Evolutionary conservation across 1,140 invertebrate genomes (phyloP).

Genomic region (Glomeris maerens): DNA sequence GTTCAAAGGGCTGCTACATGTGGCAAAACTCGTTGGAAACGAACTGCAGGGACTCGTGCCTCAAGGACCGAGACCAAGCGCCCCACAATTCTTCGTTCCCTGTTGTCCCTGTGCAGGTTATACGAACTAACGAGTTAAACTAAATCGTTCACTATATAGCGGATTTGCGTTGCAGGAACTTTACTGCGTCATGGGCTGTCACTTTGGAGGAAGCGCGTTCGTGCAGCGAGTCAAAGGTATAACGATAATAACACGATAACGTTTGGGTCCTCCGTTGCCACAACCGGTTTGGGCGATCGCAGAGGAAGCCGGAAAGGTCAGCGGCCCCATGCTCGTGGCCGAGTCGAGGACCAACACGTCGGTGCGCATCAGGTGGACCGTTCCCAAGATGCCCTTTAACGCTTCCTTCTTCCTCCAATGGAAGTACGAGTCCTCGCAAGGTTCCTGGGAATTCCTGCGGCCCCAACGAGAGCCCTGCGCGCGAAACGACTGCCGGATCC

Average conservation of each 20-base stretch:
- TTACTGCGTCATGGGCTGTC: slow-evolving; percentile 64
- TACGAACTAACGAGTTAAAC: not conserved
- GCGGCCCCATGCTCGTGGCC: slow-evolving; percentile 56
- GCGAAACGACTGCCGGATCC: slow-evolving; percentile 49
- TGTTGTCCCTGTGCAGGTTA: not conserved
- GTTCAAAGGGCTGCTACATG: slow-evolving; percentile 46
- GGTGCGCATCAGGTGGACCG: slow-evolving; percentile 60
- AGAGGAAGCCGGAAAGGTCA: slow-evolving; percentile 51
- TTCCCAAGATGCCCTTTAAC: slow-evolving; percentile 27
- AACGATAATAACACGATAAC: slow-evolving; percentile 2
- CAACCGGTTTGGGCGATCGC: slow-evolving; percentile 10
- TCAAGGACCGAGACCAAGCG: slow-evolving; percentile 37
- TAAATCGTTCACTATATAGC: too few relatives aligned
- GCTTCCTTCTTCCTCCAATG: slow-evolving; percentile 59
- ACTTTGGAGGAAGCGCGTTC: slow-evolving; percentile 56
- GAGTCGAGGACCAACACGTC: slow-evolving; percentile 56
- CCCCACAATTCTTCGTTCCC: slow-evolving; percentile 2
- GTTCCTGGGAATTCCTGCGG: slow-evolving; percentile 58
- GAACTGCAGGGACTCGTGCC: slow-evolving; percentile 51
- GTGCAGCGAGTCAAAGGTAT: slow-evolving; percentile 53
- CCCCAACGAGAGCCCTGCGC: slow-evolving; percentile 44
- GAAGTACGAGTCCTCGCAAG: slow-evolving; percentile 49
- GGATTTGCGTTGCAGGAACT: slow-evolving; percentile 53
- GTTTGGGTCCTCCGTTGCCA: not conserved
- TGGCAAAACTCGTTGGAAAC: slow-evolving; percentile 49